phyloP scores from a whole-genome alignment of 1,140 invertebrate genomes.

The Diorhabda carinulata region DNA sequence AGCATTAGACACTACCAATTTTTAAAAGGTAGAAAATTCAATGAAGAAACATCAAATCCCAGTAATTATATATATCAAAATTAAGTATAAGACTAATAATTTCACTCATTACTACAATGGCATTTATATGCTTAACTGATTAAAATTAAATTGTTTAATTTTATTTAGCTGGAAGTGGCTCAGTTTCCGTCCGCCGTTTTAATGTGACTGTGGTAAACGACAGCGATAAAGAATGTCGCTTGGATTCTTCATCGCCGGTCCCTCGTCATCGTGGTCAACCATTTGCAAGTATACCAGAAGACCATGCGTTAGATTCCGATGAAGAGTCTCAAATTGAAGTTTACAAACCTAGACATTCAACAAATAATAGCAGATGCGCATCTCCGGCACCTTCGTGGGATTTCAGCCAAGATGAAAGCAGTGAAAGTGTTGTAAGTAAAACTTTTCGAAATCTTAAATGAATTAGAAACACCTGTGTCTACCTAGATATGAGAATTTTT shows the following conservation, averaged over 20 bases:
- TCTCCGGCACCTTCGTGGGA: slow-evolving; percentile 45
- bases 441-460: too few species aligned
- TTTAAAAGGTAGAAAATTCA: too few species aligned
- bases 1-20: too few species aligned
- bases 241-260: slow-evolving; percentile 36
- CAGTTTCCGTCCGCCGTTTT: slow-evolving; percentile 38
- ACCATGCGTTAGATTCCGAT: slow-evolving; percentile 37
- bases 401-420: slow-evolving; percentile 42
- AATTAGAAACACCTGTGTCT: too few species aligned
- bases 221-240: slow-evolving; percentile 20
- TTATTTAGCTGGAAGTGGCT: slow-evolving; percentile 25
- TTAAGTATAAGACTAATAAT: too few species aligned
- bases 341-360: slow-evolving; percentile 17
- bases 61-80: too few species aligned
- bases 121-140: too few species aligned
- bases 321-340: slow-evolving; percentile 1
- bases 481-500: too few species aligned
- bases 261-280: slow-evolving; percentile 40
- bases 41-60: too few species aligned
- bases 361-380: slow-evolving; percentile 33
- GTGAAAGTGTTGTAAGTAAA: slow-evolving; percentile 36
- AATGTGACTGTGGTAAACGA: slow-evolving; percentile 45
- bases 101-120: too few species aligned
- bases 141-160: not conserved
- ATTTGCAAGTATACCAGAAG: slow-evolving; percentile 45